Percentiles rank a stretch among this genome's conserved stretches.
Conservation (phyloP, 64 coral and sea anemone species). For the Acropora yongei region DNA sequence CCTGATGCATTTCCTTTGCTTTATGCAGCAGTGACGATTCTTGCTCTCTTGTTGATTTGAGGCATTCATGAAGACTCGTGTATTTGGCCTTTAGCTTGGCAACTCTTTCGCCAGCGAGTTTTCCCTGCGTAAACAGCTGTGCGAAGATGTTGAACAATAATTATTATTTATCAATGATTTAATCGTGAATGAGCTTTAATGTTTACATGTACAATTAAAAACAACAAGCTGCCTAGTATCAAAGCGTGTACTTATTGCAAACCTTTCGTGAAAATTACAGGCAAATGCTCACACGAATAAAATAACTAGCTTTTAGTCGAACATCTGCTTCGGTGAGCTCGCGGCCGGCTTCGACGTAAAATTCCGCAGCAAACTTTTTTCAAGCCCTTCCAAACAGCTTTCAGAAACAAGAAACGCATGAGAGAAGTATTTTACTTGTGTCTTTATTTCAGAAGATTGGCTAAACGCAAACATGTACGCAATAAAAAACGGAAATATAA, state of each 20-base stretch:
- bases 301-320: no score
- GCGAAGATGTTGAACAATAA: background rate
- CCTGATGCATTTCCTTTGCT: conserved; percentile 97
- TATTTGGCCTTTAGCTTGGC: conserved; percentile 95
- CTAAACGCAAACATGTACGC: background rate
- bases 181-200: background rate
- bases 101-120: conserved; percentile 93
- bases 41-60: conserved; percentile 92
- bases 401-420: background rate
- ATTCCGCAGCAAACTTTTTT: background rate
- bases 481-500: background rate
- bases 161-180: background rate
- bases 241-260: no score
- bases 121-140: conserved; percentile 93
- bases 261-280: no score
- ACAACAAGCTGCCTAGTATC: background rate
- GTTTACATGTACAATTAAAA: background rate
- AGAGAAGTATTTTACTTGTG: background rate
- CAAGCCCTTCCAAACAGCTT: background rate
- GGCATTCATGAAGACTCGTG: conserved; percentile 96
- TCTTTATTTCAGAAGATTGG: background rate
- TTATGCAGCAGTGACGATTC: conserved; percentile 81
- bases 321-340: no score
- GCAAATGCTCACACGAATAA: background rate
- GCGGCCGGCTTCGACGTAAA: background rate